These are phyloP conservation scores for Phyllopteryx taeniolatus DNA, from an alignment of 2,113 vertebrate species.

Conservation along the genomic window DNA sequence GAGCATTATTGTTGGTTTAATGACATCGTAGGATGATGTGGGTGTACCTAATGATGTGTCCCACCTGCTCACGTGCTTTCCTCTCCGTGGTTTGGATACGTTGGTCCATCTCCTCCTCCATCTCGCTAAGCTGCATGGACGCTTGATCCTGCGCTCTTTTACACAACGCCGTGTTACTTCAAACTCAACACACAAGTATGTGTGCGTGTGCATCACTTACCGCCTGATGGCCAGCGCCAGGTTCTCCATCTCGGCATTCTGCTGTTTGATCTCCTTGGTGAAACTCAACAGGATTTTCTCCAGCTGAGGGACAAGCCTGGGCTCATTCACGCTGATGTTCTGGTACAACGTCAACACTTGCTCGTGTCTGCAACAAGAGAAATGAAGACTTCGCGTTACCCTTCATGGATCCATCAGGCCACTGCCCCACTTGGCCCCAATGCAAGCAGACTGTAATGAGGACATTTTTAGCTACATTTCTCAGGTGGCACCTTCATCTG, in stretches of 20 bases:
- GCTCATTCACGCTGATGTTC: conserved; percentile 89
- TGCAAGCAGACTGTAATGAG: background rate
- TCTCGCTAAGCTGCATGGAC: conserved; percentile 85
- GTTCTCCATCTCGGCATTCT: conserved; percentile 91
- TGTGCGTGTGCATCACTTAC: conserved; percentile 58
- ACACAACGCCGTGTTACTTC: conserved; percentile 7
- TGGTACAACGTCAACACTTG: conserved; percentile 86
- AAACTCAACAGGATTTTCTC: conserved; percentile 89
- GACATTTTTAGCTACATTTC: too few species aligned
- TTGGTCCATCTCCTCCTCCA: conserved; percentile 98
- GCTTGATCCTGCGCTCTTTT: conserved; percentile 93
- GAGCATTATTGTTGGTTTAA: too few species aligned
- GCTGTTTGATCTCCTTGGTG: conserved; percentile 87
- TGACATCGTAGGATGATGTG: background rate
- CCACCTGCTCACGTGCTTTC: conserved; percentile 82
- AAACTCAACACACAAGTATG: background rate
- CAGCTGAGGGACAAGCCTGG: conserved; percentile 84
- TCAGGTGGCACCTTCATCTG: too few species aligned
- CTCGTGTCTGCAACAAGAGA: conserved; percentile 75
- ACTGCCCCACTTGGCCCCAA: background rate
- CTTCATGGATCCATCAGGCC: background rate
- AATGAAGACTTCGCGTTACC: too few species aligned
- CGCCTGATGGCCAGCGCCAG: conserved; percentile 89
- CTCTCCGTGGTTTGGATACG: conserved; percentile 84
- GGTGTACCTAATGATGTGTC: background rate